These are phyloP conservation scores for Isoperla grammatica DNA, from an alignment of 2,888 invertebrate species.

Conservation along the genomic window DNA sequence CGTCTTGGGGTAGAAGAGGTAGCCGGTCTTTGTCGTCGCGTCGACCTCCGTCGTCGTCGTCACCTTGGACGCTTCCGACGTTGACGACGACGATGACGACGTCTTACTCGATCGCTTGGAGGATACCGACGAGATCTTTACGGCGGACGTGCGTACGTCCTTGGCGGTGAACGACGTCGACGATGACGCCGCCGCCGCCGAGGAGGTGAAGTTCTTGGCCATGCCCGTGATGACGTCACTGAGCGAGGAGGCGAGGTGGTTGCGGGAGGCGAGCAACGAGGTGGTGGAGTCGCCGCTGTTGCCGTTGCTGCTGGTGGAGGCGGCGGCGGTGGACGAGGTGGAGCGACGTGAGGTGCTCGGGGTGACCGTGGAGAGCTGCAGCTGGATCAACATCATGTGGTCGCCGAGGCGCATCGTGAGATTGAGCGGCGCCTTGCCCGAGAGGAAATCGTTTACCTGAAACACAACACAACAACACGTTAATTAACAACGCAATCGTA, in stretches of 20 bases:
- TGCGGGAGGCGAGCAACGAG: conserved; percentile 19
- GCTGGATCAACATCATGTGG: conserved; percentile 96
- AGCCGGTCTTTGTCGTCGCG: conserved; percentile 29
- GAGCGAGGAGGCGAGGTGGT: conserved; percentile 22
- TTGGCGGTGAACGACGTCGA: conserved; percentile 19
- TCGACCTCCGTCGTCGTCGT: conserved; percentile 25
- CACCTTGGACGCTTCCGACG: conserved; percentile 33
- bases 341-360: conserved; percentile 44
- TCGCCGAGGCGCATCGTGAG: conserved; percentile 93
- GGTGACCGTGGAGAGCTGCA: conserved; percentile 85
- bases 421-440: conserved; percentile 89
- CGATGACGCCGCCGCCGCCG: conserved; percentile 30
- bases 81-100: conserved; percentile 43
- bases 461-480: conserved; percentile 26
- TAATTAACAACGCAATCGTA: neutral
- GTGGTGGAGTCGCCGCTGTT: conserved; percentile 19
- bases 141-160: neutral
- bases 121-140: neutral
- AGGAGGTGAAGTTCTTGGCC: conserved; percentile 21
- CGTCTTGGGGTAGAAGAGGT: too few species aligned
- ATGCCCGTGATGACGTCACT: conserved; percentile 22
- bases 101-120: conserved; percentile 37
- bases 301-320: conserved; percentile 21
- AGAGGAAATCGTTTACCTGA: conserved; percentile 88
- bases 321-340: conserved; percentile 38